Base-by-base conservation (phyloP, 2,113 vertebrate species). In the Muscicapa adusta region DNA sequence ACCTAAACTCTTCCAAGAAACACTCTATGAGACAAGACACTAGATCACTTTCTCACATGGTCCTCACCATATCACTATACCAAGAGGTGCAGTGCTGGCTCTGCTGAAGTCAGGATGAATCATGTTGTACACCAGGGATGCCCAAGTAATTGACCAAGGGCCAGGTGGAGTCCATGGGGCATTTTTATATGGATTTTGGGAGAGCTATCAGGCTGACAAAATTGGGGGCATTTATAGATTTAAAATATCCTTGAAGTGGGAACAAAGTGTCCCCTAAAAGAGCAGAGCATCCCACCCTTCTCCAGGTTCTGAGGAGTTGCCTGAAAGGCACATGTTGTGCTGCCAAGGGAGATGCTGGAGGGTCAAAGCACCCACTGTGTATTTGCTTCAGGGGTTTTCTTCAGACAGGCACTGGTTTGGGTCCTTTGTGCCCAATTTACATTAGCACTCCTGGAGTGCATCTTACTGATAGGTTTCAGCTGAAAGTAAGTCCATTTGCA, bases 241-340 rank as follows among this genome's bases (percentile, higher is more conserved):
- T 56, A 33, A 83, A 80, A 71, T 54, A 5, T 40, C 53, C 18
- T 45, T 50, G n/a, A 17, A 48, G 36, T 18, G 40, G 28, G 34
- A 79, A 60, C 40, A 53, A 85, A 60, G 5, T 7, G 17, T 36
- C 20, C 24, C 25, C 76, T 48, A 16, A 51, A 68, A 88, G 16
- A 74, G 38, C 19, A 74, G 11, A 72, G 23, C 34, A 43, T 60
- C 20, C 24, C 24, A n/a, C 28, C 15, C 14, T 72, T 45, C 58
- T 66, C 45, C 16, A 5, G 2, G n/a, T 53, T 73, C 68, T 76
- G 67, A 89, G 17, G n/a, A 76, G n/a, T 14, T 80, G 67, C 62
- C 53, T 56, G 36, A 38, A 72, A 47, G 45, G 53, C 26, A 43
- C 22, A 23, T 1, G 0, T 60, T 2, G 0, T 0, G 2, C 51